A percentile compares a stretch with the other conserved stretches of the same genome.
phyloP scores from a whole-genome alignment of 2,797 vertebrate species.

The Melanotaenia maccullochi region DNA sequence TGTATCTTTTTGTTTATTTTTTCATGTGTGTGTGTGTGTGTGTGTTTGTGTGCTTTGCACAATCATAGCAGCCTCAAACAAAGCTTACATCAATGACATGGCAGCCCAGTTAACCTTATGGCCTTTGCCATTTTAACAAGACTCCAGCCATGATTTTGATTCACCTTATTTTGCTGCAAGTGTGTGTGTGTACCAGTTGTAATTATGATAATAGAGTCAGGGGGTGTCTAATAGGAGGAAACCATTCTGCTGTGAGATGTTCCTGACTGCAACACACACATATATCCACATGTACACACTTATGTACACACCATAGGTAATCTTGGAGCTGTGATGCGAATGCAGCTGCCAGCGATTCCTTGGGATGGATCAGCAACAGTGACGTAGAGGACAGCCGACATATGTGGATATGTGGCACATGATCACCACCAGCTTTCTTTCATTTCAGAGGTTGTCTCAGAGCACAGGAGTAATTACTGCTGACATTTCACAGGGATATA shows the following conservation, averaged over 20 bases:
- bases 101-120: slow-evolving; percentile 30
- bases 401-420: slow-evolving; percentile 13
- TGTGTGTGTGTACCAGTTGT: slow-evolving; percentile 34
- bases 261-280: slow-evolving; percentile 15
- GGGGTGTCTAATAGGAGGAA: slow-evolving; percentile 45
- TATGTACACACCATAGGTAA: slow-evolving; percentile 1
- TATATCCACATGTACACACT: slow-evolving; percentile 13
- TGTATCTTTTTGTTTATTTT: too few species aligned
- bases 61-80: neutral
- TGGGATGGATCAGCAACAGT: slow-evolving; percentile 22
- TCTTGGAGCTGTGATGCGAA: slow-evolving; percentile 16
- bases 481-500: slow-evolving; percentile 74
- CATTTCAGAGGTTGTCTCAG: slow-evolving; percentile 61
- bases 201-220: slow-evolving; percentile 48
- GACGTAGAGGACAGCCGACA: slow-evolving; percentile 20
- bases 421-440: slow-evolving; percentile 49
- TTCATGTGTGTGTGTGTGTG: too few species aligned
- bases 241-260: slow-evolving; percentile 17
- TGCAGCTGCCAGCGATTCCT: slow-evolving; percentile 6
- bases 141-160: slow-evolving; percentile 8
- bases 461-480: slow-evolving; percentile 66
- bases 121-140: slow-evolving; percentile 30
- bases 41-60: slow-evolving; percentile 2
- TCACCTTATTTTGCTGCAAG: slow-evolving; percentile 20
- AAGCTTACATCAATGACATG: slow-evolving; percentile 15